Evolutionary conservation across 2,888 invertebrate genomes (phyloP).

Genomic region (Pammene fasciana): DNA sequence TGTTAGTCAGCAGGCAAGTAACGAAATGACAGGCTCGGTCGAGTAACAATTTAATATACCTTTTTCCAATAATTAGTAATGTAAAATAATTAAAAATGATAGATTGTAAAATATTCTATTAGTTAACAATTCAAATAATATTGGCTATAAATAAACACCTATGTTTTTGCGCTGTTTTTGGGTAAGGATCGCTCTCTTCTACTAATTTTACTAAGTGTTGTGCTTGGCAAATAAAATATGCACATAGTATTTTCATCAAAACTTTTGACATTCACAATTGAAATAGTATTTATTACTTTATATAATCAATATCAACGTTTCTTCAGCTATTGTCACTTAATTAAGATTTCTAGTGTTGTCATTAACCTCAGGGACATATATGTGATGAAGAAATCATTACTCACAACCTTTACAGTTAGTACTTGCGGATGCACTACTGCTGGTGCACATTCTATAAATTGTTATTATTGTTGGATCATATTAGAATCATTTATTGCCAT

Average conservation of each 20-base stretch:
- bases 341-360: not conserved
- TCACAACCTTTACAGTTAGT: not conserved
- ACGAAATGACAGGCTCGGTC: not conserved
- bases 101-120: slow-evolving; percentile 1
- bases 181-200: not conserved
- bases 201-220: not conserved
- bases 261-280: not conserved
- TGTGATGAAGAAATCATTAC: slow-evolving; percentile 19
- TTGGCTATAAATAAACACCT: not conserved
- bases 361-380: not conserved
- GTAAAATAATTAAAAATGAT: slow-evolving; percentile 15
- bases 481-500: not conserved
- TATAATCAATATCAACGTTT: not conserved
- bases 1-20: not conserved
- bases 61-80: not conserved
- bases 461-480: not conserved
- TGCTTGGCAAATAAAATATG: not conserved
- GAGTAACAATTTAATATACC: not conserved
- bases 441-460: not conserved
- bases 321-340: not conserved
- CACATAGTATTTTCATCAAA: not conserved
- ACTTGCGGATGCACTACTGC: slow-evolving; percentile 1
- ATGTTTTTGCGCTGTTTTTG: not conserved
- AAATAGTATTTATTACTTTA: not conserved
- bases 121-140: not conserved